Conservation (phyloP, 2,113 vertebrate species). For the Kryptolebias marmoratus region DNA sequence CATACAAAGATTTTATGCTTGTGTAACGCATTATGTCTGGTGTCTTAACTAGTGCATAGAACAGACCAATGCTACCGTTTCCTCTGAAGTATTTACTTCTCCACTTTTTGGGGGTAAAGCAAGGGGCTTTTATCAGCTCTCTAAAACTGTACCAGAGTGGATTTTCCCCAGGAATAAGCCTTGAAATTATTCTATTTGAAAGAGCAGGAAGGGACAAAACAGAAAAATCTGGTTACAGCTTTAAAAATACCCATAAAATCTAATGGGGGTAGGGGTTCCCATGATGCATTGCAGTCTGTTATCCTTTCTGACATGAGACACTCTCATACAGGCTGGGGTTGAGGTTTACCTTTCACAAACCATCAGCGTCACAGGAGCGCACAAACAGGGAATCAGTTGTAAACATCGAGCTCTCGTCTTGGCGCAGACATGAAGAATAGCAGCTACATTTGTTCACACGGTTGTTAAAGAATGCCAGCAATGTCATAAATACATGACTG, state of each 20-base stretch:
- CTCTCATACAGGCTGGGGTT: conserved; percentile 47
- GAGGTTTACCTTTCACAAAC: conserved; percentile 67
- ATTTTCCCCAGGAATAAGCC: conserved; percentile 65
- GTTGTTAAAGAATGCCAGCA: conserved; percentile 16
- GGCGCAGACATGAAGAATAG: conserved; percentile 17
- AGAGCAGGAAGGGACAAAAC: neutral
- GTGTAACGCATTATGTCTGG: conserved; percentile 47
- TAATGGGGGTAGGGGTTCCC: conserved; percentile 33
- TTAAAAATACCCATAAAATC: conserved; percentile 59
- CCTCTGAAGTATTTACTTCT: conserved; percentile 25
- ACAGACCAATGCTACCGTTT: conserved; percentile 26
- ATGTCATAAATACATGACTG: conserved; percentile 38
- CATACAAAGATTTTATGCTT: conserved; percentile 63
- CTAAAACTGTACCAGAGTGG: conserved; percentile 47
- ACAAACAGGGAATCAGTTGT: conserved; percentile 34
- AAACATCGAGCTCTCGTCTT: conserved; percentile 44
- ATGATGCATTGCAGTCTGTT: conserved; percentile 69
- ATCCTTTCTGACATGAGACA: conserved; percentile 66
- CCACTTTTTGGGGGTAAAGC: conserved; percentile 45
- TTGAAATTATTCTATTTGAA: conserved; percentile 73
- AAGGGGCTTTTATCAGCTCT: conserved; percentile 45
- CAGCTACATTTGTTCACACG: conserved; percentile 29
- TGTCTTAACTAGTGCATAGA: conserved; percentile 45
- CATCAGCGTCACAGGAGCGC: conserved; percentile 53
- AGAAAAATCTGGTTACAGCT: conserved; percentile 44